Evolutionary conservation across 2,113 vertebrate genomes (phyloP).

Genomic region (Mellivora capensis): DNA sequence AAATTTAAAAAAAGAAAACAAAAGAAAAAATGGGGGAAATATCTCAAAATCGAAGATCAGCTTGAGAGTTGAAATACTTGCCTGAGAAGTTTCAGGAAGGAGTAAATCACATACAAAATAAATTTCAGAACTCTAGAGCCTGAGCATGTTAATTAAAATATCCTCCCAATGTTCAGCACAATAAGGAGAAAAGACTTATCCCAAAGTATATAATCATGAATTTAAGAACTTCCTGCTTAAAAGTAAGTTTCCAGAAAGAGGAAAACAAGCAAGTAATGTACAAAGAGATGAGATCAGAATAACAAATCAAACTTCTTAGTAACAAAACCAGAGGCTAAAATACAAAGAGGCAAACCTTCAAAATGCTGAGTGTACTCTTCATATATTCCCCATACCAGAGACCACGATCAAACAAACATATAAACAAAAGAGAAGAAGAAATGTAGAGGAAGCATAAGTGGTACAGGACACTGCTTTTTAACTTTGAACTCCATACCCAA

Average conservation of each 20-base stretch:
- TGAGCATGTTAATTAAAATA: background rate
- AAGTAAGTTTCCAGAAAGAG: background rate
- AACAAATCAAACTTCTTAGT: background rate
- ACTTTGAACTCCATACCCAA: background rate
- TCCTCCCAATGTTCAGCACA: background rate
- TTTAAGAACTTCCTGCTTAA: background rate
- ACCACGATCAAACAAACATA: background rate
- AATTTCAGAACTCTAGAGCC: background rate
- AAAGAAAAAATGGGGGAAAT: background rate
- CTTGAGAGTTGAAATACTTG: background rate
- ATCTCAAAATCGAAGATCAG: background rate
- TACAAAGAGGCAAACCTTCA: background rate
- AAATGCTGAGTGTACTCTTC: background rate
- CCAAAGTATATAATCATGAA: background rate
- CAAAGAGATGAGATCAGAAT: background rate
- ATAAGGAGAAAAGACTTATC: background rate
- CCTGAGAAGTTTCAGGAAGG: background rate
- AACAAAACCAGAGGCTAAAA: background rate
- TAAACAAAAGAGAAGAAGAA: background rate
- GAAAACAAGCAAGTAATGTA: background rate
- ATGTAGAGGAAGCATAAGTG: background rate
- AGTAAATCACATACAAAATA: background rate
- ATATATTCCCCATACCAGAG: background rate
- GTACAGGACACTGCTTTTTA: background rate
- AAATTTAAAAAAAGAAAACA: background rate